These are phyloP conservation scores for Empidonax alnorum DNA, from an alignment of 2,113 vertebrate genomes.

Conservation along the genomic window DNA sequence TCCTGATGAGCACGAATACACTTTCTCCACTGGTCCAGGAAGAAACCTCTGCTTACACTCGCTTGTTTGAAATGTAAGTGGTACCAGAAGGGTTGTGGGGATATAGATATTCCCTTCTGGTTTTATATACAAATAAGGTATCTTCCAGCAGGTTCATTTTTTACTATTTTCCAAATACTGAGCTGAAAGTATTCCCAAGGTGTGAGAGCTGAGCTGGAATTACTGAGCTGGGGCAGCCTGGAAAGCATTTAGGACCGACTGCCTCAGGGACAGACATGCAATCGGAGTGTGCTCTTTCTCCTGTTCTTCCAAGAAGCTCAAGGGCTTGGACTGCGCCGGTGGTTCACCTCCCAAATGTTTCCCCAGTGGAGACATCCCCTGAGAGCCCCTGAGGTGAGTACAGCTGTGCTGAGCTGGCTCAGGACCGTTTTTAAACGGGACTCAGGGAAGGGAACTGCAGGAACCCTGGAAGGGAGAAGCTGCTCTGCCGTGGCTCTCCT, in stretches of 20 bases:
- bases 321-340: background rate
- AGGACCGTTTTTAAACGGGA: fast-evolving
- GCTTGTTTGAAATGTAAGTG: background rate
- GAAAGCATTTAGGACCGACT: background rate
- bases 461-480: background rate
- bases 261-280: background rate
- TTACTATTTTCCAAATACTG: background rate
- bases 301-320: background rate
- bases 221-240: background rate
- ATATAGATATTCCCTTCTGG: background rate
- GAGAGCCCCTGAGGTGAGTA: background rate
- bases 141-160: background rate
- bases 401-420: background rate
- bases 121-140: background rate
- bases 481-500: background rate
- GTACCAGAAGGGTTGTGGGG: background rate
- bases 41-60: background rate
- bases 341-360: background rate
- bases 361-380: background rate
- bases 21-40: background rate
- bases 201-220: background rate
- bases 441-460: background rate
- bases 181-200: background rate
- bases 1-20: background rate
- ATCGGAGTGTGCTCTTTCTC: fast-evolving